Evolutionary conservation across 2,113 vertebrate species (phyloP).

Genomic region (Acrocephalus kingi): DNA sequence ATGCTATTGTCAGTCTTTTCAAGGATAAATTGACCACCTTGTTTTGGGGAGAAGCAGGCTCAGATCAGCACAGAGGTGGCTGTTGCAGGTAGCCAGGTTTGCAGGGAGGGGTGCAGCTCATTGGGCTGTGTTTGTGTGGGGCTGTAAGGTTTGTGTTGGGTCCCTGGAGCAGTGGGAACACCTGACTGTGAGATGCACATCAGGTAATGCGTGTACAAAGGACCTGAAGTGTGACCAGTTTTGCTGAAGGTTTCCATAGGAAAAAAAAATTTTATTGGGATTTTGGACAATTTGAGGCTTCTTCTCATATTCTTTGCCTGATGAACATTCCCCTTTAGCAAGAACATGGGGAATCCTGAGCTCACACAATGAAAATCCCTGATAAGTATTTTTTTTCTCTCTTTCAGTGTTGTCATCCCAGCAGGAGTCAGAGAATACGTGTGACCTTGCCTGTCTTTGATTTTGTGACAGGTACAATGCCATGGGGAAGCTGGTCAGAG

Average conservation of each 20-base stretch:
- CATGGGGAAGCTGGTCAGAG: background rate
- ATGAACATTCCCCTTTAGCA: background rate
- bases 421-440: background rate
- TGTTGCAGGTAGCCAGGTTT: rapidly evolving
- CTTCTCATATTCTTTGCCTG: background rate
- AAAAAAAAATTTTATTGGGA: background rate
- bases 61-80: background rate
- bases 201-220: background rate
- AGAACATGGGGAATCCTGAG: background rate
- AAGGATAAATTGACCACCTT: background rate
- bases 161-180: background rate
- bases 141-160: background rate
- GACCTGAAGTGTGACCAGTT: background rate
- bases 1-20: background rate
- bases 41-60: background rate
- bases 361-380: background rate
- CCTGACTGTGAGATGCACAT: rapidly evolving
- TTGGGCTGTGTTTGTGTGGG: rapidly evolving
- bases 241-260: background rate
- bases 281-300: background rate
- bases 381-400: rapidly evolving
- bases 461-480: rapidly evolving
- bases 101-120: background rate
- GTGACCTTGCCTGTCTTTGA: background rate
- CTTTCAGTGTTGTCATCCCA: background rate